Evolutionary conservation across 2,113 vertebrate species (phyloP), one percentile per base, ranked within the genome.

Genomic region (Girardinichthys multiradiatus): DNA sequence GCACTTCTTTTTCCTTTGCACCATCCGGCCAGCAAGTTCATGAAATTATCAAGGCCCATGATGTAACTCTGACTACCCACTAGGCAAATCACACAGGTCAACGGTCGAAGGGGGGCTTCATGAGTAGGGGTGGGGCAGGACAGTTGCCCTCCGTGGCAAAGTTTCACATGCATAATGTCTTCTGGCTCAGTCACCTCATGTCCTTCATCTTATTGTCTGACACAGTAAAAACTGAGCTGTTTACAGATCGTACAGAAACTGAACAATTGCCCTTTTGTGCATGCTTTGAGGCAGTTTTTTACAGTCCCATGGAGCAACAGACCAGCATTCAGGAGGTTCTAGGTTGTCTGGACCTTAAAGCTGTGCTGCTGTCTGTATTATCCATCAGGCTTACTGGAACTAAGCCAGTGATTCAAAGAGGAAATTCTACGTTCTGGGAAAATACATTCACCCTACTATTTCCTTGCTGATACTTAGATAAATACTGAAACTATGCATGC

Each of bases 11-110:
- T 87, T 88, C 87, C 88, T 86, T 86, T 91, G 85, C 90, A 84
- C 91, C 92, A 91, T 83, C 51, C 0, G 61, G 83, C 67, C 89
- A 87, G 90, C 86, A 84, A 69, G 21, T 5, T 68, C 62, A 26
- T 77, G 78, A 82, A 35, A 68, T 72, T 24, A 67, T 66, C 86
- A 64, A 33, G 64, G 77, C 81, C 66, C 79, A 69, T 85, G 85
- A 89, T 85, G 84, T 79, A 72, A 86, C 77, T 76, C 81, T 74
- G 72, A n/a, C 81, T 81, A 74, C 84, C 77, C 84, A 37, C 72
- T 72, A 73, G 81, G 84, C 84, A 88, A 90, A 91, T 89, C 87
- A 82, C 87, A 70, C 71, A 88, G 81, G 81, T 84, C 83, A 77
- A 66, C 35, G 64, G 76, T 69, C 51, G 77, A 78, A 80, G 70